Evolutionary conservation across 2,888 invertebrate species (phyloP).

Genomic region (Bruchidius siliquastri): DNA sequence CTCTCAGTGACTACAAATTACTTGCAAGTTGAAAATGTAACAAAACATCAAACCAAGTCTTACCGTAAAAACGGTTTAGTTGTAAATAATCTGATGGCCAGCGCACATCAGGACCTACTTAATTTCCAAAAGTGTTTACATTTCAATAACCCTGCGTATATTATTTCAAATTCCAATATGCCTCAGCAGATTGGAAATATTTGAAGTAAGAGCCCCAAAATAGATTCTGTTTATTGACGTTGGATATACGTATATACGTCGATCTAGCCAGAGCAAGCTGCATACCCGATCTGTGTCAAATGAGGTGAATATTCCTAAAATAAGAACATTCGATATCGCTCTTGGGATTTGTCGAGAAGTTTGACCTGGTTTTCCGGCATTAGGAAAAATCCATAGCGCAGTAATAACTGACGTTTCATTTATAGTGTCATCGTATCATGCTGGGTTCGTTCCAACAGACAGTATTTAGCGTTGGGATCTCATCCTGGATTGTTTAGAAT

Average conservation of each 20-base stretch:
- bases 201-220: conserved; percentile 29
- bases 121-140: conserved; percentile 19
- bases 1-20: not conserved
- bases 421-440: not conserved
- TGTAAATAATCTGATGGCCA: not conserved
- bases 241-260: conserved; percentile 18
- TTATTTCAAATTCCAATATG: conserved; percentile 24
- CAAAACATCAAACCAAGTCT: not conserved
- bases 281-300: not conserved
- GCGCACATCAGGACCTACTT: conserved; percentile 14
- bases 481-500: too few species aligned
- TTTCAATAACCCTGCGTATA: conserved; percentile 21
- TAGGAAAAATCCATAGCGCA: not conserved
- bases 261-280: not conserved
- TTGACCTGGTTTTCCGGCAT: not conserved
- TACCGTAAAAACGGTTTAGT: not conserved
- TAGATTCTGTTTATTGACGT: conserved; percentile 32
- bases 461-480: too few species aligned
- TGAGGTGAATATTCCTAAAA: not conserved
- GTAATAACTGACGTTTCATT: not conserved
- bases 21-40: not conserved
- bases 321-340: not conserved
- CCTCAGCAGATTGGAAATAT: conserved; percentile 24
- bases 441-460: too few species aligned
- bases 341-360: not conserved